A percentile compares a stretch with the other conserved stretches of the same genome.
These are phyloP conservation scores for Psilopsiagon aymara DNA, from an alignment of 2,113 vertebrate genomes.

Conservation along the genomic window DNA sequence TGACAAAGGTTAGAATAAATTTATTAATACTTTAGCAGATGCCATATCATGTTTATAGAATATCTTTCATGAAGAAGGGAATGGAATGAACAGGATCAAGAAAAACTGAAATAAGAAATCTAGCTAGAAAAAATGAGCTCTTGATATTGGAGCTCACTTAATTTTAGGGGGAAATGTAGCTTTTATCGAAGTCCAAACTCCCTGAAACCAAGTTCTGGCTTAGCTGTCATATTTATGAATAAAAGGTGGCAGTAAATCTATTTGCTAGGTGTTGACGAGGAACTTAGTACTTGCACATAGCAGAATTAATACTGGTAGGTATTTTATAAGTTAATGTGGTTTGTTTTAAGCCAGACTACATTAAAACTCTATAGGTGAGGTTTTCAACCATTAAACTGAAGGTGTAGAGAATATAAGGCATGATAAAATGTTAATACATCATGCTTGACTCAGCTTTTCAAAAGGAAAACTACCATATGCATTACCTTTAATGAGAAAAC, in stretches of 20 bases:
- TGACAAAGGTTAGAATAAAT: background rate
- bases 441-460: background rate
- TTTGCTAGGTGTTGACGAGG: background rate
- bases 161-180: background rate
- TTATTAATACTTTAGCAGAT: background rate
- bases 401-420: background rate
- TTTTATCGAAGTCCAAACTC: background rate
- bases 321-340: background rate
- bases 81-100: background rate
- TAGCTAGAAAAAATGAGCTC: background rate
- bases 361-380: background rate
- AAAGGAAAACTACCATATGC: background rate
- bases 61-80: background rate
- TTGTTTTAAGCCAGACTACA: background rate
- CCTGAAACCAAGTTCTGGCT: background rate
- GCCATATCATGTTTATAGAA: background rate
- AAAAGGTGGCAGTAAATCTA: background rate
- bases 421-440: background rate
- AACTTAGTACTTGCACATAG: background rate
- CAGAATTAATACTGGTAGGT: background rate
- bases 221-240: background rate
- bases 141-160: background rate
- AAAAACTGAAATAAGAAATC: background rate
- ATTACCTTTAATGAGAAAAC: background rate
- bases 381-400: background rate